Evolutionary conservation across 2,113 vertebrate genomes (phyloP).

Genomic region (Dolichallabes microphthalmus): DNA sequence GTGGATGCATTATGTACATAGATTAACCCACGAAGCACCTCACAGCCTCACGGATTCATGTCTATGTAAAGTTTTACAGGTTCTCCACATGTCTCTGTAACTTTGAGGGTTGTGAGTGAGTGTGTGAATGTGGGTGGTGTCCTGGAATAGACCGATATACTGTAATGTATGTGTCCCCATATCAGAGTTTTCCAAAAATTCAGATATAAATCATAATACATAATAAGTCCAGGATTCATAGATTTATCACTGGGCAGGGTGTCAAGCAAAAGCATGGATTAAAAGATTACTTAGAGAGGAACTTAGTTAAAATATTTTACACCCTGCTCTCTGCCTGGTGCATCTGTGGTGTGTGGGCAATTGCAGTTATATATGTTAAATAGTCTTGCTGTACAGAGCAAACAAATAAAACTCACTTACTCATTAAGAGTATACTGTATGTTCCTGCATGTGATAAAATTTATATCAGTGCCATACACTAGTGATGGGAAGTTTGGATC

Average conservation of each 20-base stretch:
- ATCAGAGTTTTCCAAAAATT: neutral
- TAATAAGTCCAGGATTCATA: neutral
- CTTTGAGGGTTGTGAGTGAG: neutral
- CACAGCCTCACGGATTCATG: neutral
- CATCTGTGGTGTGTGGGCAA: neutral
- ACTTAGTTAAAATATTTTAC: neutral
- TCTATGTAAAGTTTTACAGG: neutral
- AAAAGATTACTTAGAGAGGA: neutral
- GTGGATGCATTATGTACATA: neutral
- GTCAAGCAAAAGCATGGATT: neutral
- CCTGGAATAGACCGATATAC: neutral
- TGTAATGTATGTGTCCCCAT: neutral
- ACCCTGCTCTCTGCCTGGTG: neutral
- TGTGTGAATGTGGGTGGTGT: neutral
- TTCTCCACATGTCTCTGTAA: neutral
- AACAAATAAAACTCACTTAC: neutral
- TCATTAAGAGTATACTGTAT: neutral
- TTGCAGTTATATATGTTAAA: neutral
- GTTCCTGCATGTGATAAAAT: neutral
- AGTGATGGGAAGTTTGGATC: no score
- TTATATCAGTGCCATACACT: neutral
- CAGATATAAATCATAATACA: neutral
- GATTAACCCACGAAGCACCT: neutral
- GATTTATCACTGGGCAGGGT: neutral
- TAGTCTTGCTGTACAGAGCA: neutral